Evolutionary conservation across 2,113 vertebrate genomes (phyloP).

Genomic region (Lophotis ruficrista): DNA sequence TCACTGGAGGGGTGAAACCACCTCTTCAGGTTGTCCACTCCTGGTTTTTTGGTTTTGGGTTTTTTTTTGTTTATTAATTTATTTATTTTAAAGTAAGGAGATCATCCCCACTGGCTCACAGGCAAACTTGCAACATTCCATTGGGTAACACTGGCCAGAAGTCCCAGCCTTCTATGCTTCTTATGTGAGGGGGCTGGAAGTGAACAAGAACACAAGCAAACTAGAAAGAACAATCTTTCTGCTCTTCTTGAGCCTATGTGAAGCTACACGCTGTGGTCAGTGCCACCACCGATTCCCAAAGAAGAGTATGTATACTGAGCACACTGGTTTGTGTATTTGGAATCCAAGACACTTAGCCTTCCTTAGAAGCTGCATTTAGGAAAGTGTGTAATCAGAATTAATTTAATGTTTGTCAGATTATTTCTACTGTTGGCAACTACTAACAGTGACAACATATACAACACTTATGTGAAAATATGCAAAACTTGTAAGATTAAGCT

Average conservation of each 20-base stretch:
- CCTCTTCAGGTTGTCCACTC: neutral
- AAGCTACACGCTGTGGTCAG: neutral
- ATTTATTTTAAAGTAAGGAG: neutral
- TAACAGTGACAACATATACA: neutral
- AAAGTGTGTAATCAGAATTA: neutral
- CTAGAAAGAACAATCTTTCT: neutral
- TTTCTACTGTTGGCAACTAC: neutral
- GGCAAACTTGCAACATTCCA: neutral
- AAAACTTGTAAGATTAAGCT: neutral
- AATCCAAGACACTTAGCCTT: neutral
- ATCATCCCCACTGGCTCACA: neutral
- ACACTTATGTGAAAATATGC: neutral
- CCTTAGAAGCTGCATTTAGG: neutral
- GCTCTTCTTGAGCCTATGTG: neutral
- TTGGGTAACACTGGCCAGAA: neutral
- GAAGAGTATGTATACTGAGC: neutral
- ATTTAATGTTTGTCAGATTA: neutral
- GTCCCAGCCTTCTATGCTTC: neutral
- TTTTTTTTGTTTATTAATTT: accelerated
- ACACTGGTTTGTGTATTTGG: neutral
- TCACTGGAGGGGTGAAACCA: neutral
- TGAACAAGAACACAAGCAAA: neutral
- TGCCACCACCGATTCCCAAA: neutral
- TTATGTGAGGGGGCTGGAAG: neutral
- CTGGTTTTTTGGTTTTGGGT: no score